Percentiles rank a stretch among this genome's conserved stretches.
These are phyloP conservation scores for Alouatta palliata DNA, from an alignment of 2,113 vertebrate species.

Conservation along the genomic window DNA sequence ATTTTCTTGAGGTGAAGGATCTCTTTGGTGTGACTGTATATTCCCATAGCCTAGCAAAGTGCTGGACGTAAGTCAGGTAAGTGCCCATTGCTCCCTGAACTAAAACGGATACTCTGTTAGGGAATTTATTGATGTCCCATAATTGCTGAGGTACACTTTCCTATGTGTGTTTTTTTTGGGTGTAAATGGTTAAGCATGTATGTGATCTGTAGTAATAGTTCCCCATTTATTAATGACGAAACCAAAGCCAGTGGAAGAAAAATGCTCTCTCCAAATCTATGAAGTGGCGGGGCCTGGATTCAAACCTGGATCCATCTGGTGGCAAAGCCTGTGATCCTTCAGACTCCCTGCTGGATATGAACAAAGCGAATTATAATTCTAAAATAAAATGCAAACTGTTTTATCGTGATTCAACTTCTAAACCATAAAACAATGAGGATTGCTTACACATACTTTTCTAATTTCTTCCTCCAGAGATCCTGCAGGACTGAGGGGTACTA, in stretches of 20 bases:
- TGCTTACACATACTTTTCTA: not conserved
- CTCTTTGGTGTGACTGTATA: not conserved
- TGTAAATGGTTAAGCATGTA: not conserved
- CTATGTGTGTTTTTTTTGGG: not conserved
- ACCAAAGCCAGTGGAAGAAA: not conserved
- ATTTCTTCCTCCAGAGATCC: not conserved
- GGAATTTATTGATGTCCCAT: not conserved
- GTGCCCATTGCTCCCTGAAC: too few species aligned
- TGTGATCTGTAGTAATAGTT: too few species aligned
- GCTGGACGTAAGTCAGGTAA: too few species aligned
- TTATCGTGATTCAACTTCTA: not conserved
- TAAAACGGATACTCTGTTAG: not conserved
- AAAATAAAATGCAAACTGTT: not conserved
- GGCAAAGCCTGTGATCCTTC: fast-evolving
- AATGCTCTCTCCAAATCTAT: not conserved
- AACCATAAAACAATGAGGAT: not conserved
- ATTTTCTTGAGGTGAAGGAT: not conserved
- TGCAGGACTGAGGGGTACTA: not conserved
- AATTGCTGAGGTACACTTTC: not conserved
- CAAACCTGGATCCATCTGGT: not conserved
- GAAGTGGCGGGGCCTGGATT: fast-evolving
- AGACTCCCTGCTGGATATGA: not conserved
- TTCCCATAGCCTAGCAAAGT: fast-evolving
- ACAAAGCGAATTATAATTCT: not conserved
- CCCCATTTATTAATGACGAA: not conserved